Conservation (phyloP, 1,140 invertebrate species). For the Drosophila ananassae region DNA sequence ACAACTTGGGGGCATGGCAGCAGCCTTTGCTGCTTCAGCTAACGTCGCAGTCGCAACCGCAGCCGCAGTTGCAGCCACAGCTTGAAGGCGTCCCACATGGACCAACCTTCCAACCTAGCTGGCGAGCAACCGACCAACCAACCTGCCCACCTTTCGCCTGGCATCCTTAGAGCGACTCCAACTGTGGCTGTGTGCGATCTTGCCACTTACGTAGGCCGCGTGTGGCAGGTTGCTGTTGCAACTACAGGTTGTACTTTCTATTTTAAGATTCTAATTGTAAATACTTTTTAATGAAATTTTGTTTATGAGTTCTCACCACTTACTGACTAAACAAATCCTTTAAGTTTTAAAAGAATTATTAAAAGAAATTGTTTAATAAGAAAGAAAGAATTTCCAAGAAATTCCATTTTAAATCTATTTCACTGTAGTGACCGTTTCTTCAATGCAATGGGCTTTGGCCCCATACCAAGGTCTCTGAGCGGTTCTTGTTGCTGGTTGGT, state of each 20-base stretch:
- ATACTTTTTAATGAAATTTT: too few species aligned
- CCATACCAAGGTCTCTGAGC: constrained; percentile 75
- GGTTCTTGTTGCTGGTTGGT: constrained; percentile 44
- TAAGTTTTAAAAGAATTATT: too few species aligned
- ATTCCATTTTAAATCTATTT: neutral
- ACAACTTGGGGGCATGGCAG: constrained; percentile 81
- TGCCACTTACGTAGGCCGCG: constrained; percentile 83
- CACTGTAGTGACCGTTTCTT: constrained; percentile 38
- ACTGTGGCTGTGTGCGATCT: constrained; percentile 73
- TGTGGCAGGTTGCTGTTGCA: constrained; percentile 81
- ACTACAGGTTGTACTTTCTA: neutral
- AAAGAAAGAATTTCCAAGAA: neutral
- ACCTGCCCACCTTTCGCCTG: constrained; percentile 79
- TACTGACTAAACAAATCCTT: too few species aligned
- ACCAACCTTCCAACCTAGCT: constrained; percentile 57
- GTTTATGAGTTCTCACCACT: too few species aligned
- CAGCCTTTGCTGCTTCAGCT: constrained; percentile 6
- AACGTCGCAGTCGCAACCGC: constrained; percentile 2
- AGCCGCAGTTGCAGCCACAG: constrained; percentile 35
- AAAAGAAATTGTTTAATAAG: neutral
- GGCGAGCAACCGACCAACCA: constrained; percentile 29
- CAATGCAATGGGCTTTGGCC: constrained; percentile 50
- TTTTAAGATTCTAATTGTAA: neutral
- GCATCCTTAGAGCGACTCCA: constrained; percentile 67
- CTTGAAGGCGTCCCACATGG: constrained; percentile 69